Conservation (phyloP, 2,797 vertebrate species). For the Hypotaenidia okinawae region DNA sequence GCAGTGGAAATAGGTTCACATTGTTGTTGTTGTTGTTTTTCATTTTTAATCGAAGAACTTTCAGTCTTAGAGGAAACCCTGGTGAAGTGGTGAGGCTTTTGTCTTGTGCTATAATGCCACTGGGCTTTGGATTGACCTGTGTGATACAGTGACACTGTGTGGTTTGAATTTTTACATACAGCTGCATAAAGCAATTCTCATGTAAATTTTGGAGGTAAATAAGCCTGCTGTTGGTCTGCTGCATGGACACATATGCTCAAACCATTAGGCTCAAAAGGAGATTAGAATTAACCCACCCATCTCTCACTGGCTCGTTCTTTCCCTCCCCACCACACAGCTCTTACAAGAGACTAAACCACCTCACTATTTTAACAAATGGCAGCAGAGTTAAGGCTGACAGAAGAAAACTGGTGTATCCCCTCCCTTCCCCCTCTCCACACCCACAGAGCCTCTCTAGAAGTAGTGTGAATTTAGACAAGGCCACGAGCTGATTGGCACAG, state of each 20-base stretch:
- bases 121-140: slow-evolving; percentile 71
- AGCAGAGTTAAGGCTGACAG: slow-evolving; percentile 30
- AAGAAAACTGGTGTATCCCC: neutral
- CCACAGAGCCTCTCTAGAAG: neutral
- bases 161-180: slow-evolving; percentile 81
- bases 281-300: slow-evolving; percentile 67
- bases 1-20: neutral
- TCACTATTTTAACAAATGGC: neutral
- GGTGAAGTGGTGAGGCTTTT: slow-evolving; percentile 65
- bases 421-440: neutral
- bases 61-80: slow-evolving; percentile 28
- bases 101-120: slow-evolving; percentile 68
- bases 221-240: slow-evolving; percentile 73
- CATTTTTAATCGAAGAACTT: slow-evolving; percentile 52
- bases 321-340: neutral
- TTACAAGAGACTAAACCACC: slow-evolving; percentile 14
- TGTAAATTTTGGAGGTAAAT: slow-evolving; percentile 79
- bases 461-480: neutral
- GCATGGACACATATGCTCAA: slow-evolving; percentile 71
- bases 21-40: slow-evolving; percentile 2
- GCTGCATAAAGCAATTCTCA: slow-evolving; percentile 80
- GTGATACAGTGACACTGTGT: slow-evolving; percentile 69
- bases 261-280: slow-evolving; percentile 69
- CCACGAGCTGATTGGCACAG: neutral
- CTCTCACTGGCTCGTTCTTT: neutral